Percentiles rank a stretch among this genome's conserved stretches.
phyloP scores from a whole-genome alignment of 2,113 vertebrate species.

The Hypanus sabinus region DNA sequence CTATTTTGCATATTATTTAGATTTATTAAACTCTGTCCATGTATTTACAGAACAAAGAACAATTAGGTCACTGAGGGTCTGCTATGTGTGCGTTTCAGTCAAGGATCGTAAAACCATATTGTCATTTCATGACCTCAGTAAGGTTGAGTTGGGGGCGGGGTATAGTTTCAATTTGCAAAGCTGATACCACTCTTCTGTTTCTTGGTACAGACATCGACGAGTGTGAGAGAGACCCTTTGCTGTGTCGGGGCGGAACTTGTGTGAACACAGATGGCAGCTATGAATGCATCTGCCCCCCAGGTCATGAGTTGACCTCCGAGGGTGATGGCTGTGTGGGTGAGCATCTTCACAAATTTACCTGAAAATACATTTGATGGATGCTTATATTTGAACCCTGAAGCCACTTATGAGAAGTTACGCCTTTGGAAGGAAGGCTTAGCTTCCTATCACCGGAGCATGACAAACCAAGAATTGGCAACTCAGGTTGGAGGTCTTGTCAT shows the following conservation, averaged over 20 bases:
- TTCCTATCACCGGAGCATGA: not conserved
- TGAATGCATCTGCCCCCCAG: conserved; percentile 75
- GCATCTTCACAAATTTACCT: not conserved
- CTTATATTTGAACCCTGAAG: not conserved
- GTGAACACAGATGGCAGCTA: conserved; percentile 84
- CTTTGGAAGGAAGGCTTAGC: not conserved
- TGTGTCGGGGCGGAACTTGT: conserved; percentile 80
- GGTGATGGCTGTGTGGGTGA: conserved; percentile 77
- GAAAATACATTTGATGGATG: not conserved
- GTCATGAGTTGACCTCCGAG: conserved; percentile 65
- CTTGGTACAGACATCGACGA: conserved; percentile 72
- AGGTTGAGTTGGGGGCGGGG: not conserved
- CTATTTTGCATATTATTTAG: not conserved
- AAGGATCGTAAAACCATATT: not conserved
- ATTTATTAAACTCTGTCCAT: not conserved
- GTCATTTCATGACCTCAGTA: not conserved
- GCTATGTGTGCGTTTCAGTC: not conserved
- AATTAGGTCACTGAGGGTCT: not conserved
- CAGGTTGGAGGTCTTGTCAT: not conserved
- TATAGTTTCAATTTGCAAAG: not conserved
- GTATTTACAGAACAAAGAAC: not conserved
- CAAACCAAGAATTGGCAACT: not conserved
- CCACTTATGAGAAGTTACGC: not conserved
- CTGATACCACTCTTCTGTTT: not conserved
- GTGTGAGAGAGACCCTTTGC: conserved; percentile 72